Percentiles rank a stretch among this genome's conserved stretches.
Conservation (phyloP, 2,888 invertebrate genomes). For the Catocala nupta region DNA sequence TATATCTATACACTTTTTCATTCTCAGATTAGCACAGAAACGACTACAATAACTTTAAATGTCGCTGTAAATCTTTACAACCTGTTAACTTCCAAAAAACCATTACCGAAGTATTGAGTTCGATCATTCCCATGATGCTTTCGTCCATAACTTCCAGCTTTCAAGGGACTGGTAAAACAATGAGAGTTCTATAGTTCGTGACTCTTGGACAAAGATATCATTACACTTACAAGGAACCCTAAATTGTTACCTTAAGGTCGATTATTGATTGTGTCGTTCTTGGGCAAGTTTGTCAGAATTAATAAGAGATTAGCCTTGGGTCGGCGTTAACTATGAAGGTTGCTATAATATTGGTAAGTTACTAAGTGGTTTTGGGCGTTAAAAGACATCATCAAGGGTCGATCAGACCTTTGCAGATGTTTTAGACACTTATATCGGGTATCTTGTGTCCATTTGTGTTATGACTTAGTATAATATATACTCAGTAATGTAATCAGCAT, state of each 20-base stretch:
- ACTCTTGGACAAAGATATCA: slow-evolving; percentile 39
- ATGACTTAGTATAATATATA: slow-evolving; percentile 10
- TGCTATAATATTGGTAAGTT: slow-evolving; percentile 57
- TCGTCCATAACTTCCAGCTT: slow-evolving; percentile 48
- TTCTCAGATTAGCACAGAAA: background rate
- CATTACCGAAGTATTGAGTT: slow-evolving; percentile 46
- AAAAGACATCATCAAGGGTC: slow-evolving; percentile 53
- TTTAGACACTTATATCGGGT: slow-evolving; percentile 40
- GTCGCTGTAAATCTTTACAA: slow-evolving; percentile 18
- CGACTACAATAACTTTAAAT: slow-evolving; percentile 10
- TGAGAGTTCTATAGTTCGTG: slow-evolving; percentile 55
- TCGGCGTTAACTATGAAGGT: slow-evolving; percentile 51
- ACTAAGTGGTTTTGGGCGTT: slow-evolving; percentile 56
- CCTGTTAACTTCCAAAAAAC: slow-evolving; percentile 45
- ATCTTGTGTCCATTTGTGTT: slow-evolving; percentile 33
- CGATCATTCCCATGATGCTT: slow-evolving; percentile 52
- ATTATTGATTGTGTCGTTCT: slow-evolving; percentile 11
- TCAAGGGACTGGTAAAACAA: slow-evolving; percentile 57
- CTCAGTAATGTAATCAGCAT: no score
- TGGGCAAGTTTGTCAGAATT: slow-evolving; percentile 44
- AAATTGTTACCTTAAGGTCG: background rate
- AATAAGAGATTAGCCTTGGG: slow-evolving; percentile 58
- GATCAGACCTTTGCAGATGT: slow-evolving; percentile 49
- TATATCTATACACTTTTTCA: background rate
- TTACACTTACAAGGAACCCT: slow-evolving; percentile 3